A percentile compares a stretch with the other conserved stretches of the same genome.
Evolutionary conservation across 2,888 invertebrate genomes (phyloP).

Genomic region (Drosophila flavopinicola): DNA sequence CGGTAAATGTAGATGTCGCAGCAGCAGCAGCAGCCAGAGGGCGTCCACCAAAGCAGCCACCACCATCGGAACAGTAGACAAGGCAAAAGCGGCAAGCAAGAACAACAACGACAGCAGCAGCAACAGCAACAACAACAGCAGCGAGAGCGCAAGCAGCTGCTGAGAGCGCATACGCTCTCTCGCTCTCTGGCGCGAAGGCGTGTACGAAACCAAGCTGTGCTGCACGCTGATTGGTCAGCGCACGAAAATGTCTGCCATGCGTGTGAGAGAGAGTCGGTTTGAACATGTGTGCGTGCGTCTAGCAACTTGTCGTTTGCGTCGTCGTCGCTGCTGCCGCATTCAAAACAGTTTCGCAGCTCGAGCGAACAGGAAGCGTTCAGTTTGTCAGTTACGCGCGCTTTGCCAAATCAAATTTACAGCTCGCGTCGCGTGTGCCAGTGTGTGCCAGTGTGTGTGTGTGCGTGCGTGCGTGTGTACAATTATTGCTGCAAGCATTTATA

Average conservation of each 20-base stretch:
- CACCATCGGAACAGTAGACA: conserved; percentile 41
- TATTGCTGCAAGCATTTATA: neutral
- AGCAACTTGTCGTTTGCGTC: conserved; percentile 51
- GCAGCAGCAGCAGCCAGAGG: conserved; percentile 49
- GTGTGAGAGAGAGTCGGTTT: conserved; percentile 23
- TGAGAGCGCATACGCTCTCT: conserved; percentile 23
- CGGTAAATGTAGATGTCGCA: conserved; percentile 52
- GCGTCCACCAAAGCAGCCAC: conserved; percentile 64
- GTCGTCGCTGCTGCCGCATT: conserved; percentile 50
- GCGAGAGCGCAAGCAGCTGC: conserved; percentile 12
- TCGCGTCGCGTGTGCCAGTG: conserved; percentile 42
- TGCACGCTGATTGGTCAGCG: conserved; percentile 39
- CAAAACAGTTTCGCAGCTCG: conserved; percentile 84
- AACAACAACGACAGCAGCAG: conserved; percentile 9
- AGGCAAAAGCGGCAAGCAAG: conserved; percentile 4
- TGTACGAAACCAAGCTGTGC: conserved; percentile 31
- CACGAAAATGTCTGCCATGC: conserved; percentile 48
- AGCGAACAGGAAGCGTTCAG: conserved; percentile 81
- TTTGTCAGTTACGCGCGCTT: conserved; percentile 31
- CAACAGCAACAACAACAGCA: conserved; percentile 1
- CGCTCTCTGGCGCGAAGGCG: conserved; percentile 50
- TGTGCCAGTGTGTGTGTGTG: conserved; percentile 18
- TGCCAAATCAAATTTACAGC: too few relatives aligned
- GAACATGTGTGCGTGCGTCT: conserved; percentile 6
- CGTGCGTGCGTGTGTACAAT: conserved; percentile 2